Base-by-base conservation (phyloP, 1,140 invertebrate species). In the Charaxes varanes region DNA sequence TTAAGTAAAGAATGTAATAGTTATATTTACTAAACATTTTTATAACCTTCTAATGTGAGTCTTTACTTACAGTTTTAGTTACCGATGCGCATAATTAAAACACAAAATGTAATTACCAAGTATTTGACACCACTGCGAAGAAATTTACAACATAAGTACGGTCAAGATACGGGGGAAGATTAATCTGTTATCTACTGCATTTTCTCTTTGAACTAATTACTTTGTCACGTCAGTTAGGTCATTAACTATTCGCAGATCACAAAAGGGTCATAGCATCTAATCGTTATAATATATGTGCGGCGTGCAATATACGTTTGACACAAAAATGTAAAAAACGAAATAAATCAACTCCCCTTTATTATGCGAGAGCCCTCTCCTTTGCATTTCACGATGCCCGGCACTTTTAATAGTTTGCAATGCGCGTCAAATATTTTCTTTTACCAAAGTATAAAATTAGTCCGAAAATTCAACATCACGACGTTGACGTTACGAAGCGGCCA, bases 311-410 rank as follows among this genome's bases (percentile, higher is more conserved):
- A 51, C 13, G 47, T 23, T 53, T 48, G 33, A 41, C 40, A 46
- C 38, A 26, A 62, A 56, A 48, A 63, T 54, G 52, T 54, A 53
- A 43, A 48, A 64, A 46, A 62, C 46, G 51, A 46, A 61, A 32
- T 47, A 68, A 65, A 46, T 62, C 34, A 53, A 72, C 77, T 81
- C 70, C 59, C 71, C 71, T 81, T 84, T 81, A 47, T 67, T 69
- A 54, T 80, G 64, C 60, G 68, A 70, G 67, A 63, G 60, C 53
- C 63, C 62, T 62, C 67, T 81, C 62, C 80, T 80, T 78, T 84
- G 73, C 71, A 84, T 80, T 67, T 79, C 76, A 81, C 76, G 65
- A 61, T 35, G 49, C 45, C 45, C 44, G 42, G 56, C 64, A 62
- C 61, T 59, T 48, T 70, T 53, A 40, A 47, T 59, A 61, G 28